These are phyloP conservation scores for Nymphicus hollandicus DNA, from an alignment of 2,113 vertebrate species.

Conservation along the genomic window DNA sequence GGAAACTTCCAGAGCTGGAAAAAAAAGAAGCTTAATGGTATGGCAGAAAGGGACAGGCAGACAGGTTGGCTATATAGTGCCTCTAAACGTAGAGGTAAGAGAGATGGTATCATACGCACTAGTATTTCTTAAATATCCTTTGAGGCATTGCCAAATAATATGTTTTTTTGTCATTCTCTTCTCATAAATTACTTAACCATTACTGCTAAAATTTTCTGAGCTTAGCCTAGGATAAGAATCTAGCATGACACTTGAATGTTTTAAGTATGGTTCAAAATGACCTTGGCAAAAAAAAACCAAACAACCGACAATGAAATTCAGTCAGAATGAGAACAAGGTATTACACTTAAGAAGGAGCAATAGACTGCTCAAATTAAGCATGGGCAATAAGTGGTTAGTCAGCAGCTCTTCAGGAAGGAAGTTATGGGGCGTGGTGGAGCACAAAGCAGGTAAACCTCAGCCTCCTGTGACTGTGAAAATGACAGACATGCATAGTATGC, in stretches of 20 bases:
- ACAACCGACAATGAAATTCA: not conserved
- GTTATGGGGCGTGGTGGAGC: not conserved
- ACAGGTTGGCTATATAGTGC: not conserved
- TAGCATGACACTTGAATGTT: not conserved
- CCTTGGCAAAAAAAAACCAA: not conserved
- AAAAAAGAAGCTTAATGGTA: not conserved
- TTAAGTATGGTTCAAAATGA: not conserved
- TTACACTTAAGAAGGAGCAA: not conserved
- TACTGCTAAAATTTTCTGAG: not conserved
- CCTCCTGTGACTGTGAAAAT: not conserved
- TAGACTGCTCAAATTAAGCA: not conserved
- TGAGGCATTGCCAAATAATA: not conserved
- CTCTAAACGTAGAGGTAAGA: not conserved
- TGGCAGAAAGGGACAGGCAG: not conserved
- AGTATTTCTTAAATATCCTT: not conserved
- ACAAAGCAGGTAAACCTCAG: fast-evolving
- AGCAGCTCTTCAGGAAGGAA: not conserved
- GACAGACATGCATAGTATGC: not conserved
- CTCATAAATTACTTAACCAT: not conserved
- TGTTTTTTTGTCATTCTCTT: not conserved
- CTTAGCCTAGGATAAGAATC: not conserved
- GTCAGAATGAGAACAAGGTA: not conserved
- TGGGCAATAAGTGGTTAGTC: not conserved
- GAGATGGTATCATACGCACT: not conserved
- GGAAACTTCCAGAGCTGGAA: not conserved